phyloP scores from a whole-genome alignment of 2,113 vertebrate genomes.

The Pardalotus punctatus region DNA sequence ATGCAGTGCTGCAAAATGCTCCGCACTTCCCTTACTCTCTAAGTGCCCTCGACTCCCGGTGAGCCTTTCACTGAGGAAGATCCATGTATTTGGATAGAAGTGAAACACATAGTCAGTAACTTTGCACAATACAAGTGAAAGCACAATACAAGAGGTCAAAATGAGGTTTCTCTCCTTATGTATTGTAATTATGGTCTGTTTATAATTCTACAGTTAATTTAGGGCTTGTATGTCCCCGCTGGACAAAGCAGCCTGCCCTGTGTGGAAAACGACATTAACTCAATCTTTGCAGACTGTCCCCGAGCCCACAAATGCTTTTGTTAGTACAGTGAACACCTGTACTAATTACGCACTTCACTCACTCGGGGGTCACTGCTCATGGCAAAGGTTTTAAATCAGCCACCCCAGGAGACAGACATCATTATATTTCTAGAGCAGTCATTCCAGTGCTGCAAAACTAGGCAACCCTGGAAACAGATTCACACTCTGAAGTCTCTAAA shows the following conservation, averaged over 20 bases:
- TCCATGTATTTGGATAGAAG: not conserved
- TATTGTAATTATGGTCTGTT: constrained; percentile 24
- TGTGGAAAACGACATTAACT: constrained; percentile 56
- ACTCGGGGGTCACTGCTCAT: constrained; percentile 24
- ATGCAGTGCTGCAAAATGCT: not conserved
- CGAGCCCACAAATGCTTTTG: constrained; percentile 24
- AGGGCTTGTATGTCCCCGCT: constrained; percentile 1
- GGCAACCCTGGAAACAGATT: not conserved
- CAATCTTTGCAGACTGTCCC: constrained; percentile 39
- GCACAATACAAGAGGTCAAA: constrained; percentile 50
- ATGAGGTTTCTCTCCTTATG: not conserved
- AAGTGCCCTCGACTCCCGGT: not conserved
- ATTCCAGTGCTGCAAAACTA: not conserved
- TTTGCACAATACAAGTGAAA: not conserved
- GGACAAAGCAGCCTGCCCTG: constrained; percentile 53
- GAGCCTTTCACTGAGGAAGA: not conserved
- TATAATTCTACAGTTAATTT: constrained; percentile 54
- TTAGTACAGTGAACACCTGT: constrained; percentile 61
- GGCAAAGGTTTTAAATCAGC: constrained; percentile 65
- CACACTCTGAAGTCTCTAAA: not conserved
- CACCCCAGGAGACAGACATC: constrained; percentile 32
- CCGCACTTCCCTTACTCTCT: not conserved
- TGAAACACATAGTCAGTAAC: not conserved
- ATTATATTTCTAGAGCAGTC: not conserved
- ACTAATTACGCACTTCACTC: constrained; percentile 50